Evolutionary conservation across 2,113 vertebrate genomes (phyloP).

Genomic region (Apaloderma vittatum): DNA sequence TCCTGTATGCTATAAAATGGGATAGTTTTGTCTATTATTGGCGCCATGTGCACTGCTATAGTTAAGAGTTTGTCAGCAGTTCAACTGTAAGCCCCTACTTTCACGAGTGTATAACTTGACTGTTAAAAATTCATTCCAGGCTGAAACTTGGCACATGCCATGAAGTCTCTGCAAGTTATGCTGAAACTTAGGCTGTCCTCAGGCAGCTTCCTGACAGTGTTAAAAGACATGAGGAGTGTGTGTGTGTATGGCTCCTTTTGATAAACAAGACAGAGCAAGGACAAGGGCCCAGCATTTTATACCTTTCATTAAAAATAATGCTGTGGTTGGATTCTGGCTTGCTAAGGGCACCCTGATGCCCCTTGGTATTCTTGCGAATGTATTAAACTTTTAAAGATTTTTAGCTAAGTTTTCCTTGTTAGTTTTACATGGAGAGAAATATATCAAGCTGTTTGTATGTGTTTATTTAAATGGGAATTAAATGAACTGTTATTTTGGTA

Average conservation of each 20-base stretch:
- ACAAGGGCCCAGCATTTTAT: not conserved
- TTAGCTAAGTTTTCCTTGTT: not conserved
- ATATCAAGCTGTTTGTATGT: not conserved
- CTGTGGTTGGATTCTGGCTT: not conserved
- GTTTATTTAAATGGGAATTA: not conserved
- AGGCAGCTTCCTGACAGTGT: not conserved
- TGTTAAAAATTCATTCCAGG: constrained; percentile 58
- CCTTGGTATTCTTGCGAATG: rapidly evolving
- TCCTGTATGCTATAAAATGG: constrained; percentile 61
- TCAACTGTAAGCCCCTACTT: constrained; percentile 51
- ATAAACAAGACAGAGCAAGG: not conserved
- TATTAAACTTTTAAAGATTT: not conserved
- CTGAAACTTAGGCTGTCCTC: constrained; percentile 39
- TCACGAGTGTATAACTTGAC: constrained; percentile 42
- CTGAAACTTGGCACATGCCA: constrained; percentile 37
- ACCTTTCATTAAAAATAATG: not conserved
- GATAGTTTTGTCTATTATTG: constrained; percentile 62
- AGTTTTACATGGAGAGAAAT: not conserved
- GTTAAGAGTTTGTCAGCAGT: constrained; percentile 49
- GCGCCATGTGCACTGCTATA: not conserved
- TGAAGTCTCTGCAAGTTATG: constrained; percentile 11
- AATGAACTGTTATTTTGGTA: not conserved
- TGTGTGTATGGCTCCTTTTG: not conserved
- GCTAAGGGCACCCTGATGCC: not conserved
- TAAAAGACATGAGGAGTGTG: not conserved